Evolutionary conservation across 2,797 vertebrate species (phyloP).

Genomic region (Macropodus opercularis): DNA sequence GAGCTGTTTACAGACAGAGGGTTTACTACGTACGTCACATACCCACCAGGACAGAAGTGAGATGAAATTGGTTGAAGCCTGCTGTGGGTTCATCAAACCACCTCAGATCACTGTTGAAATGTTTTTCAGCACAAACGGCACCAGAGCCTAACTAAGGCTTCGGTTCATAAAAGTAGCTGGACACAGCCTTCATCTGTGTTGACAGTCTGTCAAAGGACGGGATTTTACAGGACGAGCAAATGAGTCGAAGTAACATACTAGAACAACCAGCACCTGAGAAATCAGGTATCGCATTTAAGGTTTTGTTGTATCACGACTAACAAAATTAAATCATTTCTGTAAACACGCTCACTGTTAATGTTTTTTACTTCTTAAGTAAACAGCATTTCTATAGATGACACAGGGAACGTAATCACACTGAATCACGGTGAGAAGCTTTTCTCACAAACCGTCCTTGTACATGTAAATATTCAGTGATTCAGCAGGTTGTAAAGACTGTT

Average conservation of each 20-base stretch:
- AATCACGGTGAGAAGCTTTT: no score
- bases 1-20: no score
- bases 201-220: conserved; percentile 16
- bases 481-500: no score
- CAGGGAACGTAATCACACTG: no score
- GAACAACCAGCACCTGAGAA: neutral
- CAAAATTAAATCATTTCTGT: neutral
- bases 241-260: neutral
- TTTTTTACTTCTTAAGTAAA: neutral
- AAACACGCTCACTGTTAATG: no score
- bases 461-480: no score
- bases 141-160: neutral
- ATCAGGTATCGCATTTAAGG: neutral
- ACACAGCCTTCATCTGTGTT: conserved; percentile 17
- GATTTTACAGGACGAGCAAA: neutral
- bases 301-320: neutral
- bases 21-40: no score
- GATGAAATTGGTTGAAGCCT: no score
- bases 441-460: no score
- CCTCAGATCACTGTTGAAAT: neutral
- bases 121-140: neutral
- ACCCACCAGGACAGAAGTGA: no score
- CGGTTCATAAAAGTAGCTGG: conserved; percentile 11
- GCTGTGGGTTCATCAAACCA: neutral
- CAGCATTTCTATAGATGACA: no score